Conservation (phyloP, 2,113 vertebrate species). For the Ceyx margarethae region DNA sequence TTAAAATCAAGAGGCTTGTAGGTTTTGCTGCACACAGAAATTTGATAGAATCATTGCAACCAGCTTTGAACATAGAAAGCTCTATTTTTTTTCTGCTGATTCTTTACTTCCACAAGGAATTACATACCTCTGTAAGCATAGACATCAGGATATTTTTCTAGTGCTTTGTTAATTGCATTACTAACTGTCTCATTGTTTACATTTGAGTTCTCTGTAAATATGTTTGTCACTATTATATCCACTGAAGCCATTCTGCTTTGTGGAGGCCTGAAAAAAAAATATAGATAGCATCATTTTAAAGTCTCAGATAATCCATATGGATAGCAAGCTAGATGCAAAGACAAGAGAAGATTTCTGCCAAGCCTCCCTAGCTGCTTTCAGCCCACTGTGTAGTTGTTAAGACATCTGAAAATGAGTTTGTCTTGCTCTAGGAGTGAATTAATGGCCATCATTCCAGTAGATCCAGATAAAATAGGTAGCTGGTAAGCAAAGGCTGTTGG, state of each 20-base stretch:
- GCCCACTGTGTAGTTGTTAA: background rate
- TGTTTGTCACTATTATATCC: background rate
- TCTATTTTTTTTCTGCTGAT: background rate
- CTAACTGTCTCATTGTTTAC: accelerated
- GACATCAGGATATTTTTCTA: accelerated
- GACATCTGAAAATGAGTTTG: background rate
- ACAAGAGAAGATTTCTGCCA: background rate
- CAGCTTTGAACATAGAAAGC: background rate
- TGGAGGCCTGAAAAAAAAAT: background rate
- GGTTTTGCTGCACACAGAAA: background rate
- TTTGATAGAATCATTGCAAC: background rate
- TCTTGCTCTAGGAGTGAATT: background rate
- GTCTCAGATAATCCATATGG: background rate
- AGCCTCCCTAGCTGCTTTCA: background rate
- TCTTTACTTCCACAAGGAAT: background rate
- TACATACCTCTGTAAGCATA: accelerated
- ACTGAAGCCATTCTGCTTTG: accelerated
- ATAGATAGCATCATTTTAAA: background rate
- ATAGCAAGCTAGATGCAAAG: background rate
- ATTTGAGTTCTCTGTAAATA: background rate
- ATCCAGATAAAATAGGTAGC: background rate
- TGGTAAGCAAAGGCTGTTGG: background rate
- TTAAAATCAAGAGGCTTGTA: background rate
- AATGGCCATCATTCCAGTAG: background rate
- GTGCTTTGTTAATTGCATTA: accelerated